phyloP scores from a whole-genome alignment of 2,888 invertebrate species.

The Eupithecia pulchellata region DNA sequence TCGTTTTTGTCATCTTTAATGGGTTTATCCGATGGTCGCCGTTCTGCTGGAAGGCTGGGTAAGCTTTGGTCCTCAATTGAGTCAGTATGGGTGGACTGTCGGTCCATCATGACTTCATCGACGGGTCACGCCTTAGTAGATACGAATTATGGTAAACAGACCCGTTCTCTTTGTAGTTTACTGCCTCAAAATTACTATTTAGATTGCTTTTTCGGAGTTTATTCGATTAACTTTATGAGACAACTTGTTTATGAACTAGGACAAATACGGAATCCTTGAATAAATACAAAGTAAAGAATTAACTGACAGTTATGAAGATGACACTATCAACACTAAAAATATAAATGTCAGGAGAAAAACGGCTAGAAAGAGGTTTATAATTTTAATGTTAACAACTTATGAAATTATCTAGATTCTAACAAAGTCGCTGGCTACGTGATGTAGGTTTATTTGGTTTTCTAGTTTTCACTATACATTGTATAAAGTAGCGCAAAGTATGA shows the following conservation, averaged over 20 bases:
- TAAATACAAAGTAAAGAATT: background rate
- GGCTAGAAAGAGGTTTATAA: conserved; percentile 14
- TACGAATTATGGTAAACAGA: conserved; percentile 35
- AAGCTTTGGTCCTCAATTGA: conserved; percentile 61
- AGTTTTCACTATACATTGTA: conserved; percentile 76
- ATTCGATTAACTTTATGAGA: conserved; percentile 29
- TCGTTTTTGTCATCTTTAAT: conserved; percentile 10
- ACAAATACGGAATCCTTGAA: conserved; percentile 15
- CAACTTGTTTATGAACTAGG: conserved; percentile 25
- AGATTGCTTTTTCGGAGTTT: conserved; percentile 25
- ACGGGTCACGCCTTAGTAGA: conserved; percentile 22
- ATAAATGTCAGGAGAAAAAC: conserved; percentile 2
- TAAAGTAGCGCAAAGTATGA: conserved; percentile 79
- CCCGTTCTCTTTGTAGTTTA: conserved; percentile 39
- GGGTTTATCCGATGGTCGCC: conserved; percentile 25
- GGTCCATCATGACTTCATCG: conserved; percentile 42
- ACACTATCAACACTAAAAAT: conserved; percentile 19
- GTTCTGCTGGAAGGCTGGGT: conserved; percentile 52
- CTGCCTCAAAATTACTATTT: conserved; percentile 40
- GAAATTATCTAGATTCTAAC: conserved; percentile 8
- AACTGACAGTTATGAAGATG: conserved; percentile 31
- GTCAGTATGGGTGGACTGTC: conserved; percentile 46
- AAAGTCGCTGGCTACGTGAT: conserved; percentile 16
- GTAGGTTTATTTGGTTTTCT: conserved; percentile 36
- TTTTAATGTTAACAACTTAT: background rate